Percentiles rank a stretch among this genome's conserved stretches.
Evolutionary conservation across 2,888 invertebrate species (phyloP).

Genomic region (Marronus borbonicus): DNA sequence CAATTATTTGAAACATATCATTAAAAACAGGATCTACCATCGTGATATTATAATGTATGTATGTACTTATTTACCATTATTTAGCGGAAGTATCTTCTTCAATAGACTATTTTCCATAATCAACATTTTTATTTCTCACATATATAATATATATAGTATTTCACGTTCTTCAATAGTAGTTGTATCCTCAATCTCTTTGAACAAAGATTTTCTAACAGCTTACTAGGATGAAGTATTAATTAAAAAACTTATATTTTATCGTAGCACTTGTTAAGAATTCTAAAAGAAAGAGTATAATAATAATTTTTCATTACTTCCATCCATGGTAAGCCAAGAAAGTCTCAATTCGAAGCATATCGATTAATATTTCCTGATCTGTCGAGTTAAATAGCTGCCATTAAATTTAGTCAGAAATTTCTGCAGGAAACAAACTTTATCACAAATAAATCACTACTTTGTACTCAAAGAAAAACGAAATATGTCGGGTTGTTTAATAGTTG

Average conservation of each 20-base stretch:
- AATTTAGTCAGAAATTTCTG: conserved; percentile 33
- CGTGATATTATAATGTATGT: conserved; percentile 5
- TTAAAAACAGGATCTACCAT: conserved; percentile 34
- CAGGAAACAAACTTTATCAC: conserved; percentile 49
- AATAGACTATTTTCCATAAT: conserved; percentile 47
- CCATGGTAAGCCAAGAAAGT: no score
- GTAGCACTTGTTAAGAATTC: no score
- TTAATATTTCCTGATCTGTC: conserved; percentile 9
- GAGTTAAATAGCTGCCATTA: conserved; percentile 29
- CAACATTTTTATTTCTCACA: conserved; percentile 40
- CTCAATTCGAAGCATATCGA: conserved; percentile 9
- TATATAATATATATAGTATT: conserved; percentile 27
- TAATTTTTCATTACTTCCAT: no score
- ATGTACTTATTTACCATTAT: conserved; percentile 19
- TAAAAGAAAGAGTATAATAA: no score
- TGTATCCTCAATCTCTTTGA: neutral
- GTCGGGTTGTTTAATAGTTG: conserved; percentile 11
- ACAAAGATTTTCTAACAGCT: no score
- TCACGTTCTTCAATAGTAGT: no score
- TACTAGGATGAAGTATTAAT: no score
- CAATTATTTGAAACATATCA: conserved; percentile 5
- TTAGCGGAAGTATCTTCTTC: conserved; percentile 28
- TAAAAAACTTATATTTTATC: no score
- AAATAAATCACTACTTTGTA: conserved; percentile 54
- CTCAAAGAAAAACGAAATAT: conserved; percentile 49